Conservation (phyloP, 37 sponge, comb jelly and placozoan genomes). For the Spongilla lacustris region DNA sequence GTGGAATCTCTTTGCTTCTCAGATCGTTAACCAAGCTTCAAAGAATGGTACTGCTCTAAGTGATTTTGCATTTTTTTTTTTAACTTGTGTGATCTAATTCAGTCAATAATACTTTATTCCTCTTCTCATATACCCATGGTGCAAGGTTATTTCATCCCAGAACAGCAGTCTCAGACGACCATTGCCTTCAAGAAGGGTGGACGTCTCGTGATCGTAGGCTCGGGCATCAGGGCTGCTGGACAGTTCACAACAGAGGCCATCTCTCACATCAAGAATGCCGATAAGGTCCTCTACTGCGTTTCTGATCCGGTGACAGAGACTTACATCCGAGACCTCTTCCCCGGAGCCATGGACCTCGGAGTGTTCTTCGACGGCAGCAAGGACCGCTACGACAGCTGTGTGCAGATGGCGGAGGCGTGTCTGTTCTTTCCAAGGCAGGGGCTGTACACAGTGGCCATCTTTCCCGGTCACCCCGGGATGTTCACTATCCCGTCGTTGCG, state of each 20-base stretch:
- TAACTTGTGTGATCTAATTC: no score
- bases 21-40: not conserved
- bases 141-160: not conserved
- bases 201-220: slow-evolving; percentile 11
- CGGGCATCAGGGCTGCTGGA: slow-evolving; percentile 14
- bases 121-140: no score
- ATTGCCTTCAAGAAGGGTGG: not conserved
- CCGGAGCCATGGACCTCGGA: slow-evolving; percentile 27
- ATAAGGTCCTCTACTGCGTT: slow-evolving; percentile 22
- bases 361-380: slow-evolving; percentile 26
- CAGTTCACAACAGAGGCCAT: slow-evolving; percentile 20
- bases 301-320: slow-evolving; percentile 19
- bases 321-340: slow-evolving; percentile 21
- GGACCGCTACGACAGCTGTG: slow-evolving; percentile 23
- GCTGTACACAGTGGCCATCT: slow-evolving; percentile 15
- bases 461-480: slow-evolving; percentile 29
- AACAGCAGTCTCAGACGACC: not conserved
- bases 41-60: not conserved
- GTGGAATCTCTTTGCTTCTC: not conserved
- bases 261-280: slow-evolving; percentile 23
- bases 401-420: slow-evolving; percentile 45
- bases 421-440: slow-evolving; percentile 31
- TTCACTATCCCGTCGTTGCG: slow-evolving; percentile 5
- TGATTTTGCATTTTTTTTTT: no score
- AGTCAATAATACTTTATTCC: no score